Base-by-base conservation (phyloP, 2,113 vertebrate species). In the Ictalurus punctatus region DNA sequence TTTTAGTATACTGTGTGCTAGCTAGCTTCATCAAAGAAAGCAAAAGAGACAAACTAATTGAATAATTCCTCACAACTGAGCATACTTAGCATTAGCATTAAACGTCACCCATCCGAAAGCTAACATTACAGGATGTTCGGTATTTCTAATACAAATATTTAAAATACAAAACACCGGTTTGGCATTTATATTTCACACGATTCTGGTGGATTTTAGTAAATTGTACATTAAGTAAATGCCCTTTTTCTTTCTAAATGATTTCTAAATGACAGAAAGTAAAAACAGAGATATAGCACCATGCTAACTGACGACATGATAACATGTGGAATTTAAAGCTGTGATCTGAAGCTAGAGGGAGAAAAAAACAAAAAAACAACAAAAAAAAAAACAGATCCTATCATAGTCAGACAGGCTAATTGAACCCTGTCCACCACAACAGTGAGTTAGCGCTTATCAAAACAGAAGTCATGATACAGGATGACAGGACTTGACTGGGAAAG, bases 341-440 rank as follows among this genome's bases (percentile, higher is more conserved):
- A 34, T 48, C 40, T 54, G 27, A 58, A 17, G 85, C 83, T 34
- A 17, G 84, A 40, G 69, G 61, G n/a, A 19, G n/a, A 44, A 76
- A 48, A 48, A 48, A 48, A 44, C 6, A 6, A 7, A 44, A 44
- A 44, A 44, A 44, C 6, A 44, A 44, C 0, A 44, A 6, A 44
- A 0, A 44, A 52, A 58, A 59, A 90, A 79, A 89, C 67, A 91
- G 67, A 73, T 83, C 86, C 59, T 30, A 87, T 88, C 61, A 80
- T 23, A 85, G 56, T 85, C 83, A 90, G 83, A 74, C 83, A 81
- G 54, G 23, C 54, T 86, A 74, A 86, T 74, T 81, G 14, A 81
- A 74, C 30, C 83, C 27, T 80, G 73, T 79, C 73, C 37, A 59
- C 52, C 23, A 73, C 48, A 74, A 83, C 76, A 86, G 59, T 23